Evolutionary conservation across 2,113 vertebrate genomes (phyloP).

Genomic region (Rhea americana): DNA sequence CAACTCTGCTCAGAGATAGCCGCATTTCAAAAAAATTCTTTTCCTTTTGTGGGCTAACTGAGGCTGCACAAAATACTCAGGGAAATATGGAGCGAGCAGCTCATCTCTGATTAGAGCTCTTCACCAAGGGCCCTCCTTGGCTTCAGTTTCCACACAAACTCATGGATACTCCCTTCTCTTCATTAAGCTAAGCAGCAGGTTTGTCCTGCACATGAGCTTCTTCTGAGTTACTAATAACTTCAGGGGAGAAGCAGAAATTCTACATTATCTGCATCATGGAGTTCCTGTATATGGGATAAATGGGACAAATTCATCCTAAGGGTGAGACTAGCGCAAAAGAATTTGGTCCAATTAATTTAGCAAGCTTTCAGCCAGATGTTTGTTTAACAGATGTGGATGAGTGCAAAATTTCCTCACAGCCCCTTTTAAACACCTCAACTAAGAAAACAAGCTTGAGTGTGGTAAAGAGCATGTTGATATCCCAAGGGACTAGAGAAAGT

Average conservation of each 20-base stretch:
- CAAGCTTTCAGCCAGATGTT: slow-evolving; percentile 9
- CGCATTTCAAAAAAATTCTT: not conserved
- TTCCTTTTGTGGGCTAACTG: not conserved
- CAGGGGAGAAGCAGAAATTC: not conserved
- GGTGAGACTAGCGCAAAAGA: not conserved
- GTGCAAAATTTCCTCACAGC: not conserved
- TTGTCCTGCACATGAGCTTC: not conserved
- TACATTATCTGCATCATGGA: not conserved
- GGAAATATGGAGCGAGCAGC: not conserved
- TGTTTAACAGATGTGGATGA: slow-evolving; percentile 27
- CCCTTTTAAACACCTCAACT: slow-evolving; percentile 49
- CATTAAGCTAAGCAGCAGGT: not conserved
- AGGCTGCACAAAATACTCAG: not conserved
- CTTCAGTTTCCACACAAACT: not conserved
- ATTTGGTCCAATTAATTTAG: slow-evolving; percentile 32
- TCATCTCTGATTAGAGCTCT: not conserved
- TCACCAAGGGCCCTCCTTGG: not conserved
- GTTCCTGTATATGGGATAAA: slow-evolving; percentile 1
- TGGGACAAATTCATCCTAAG: not conserved
- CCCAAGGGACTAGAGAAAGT: slow-evolving; percentile 49
- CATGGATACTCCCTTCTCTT: not conserved
- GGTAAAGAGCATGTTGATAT: slow-evolving; percentile 39
- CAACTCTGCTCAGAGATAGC: not conserved
- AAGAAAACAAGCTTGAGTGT: slow-evolving; percentile 43
- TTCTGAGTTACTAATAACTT: not conserved